Percentiles rank a stretch among this genome's conserved stretches.
Evolutionary conservation across 2,797 vertebrate genomes (phyloP).

Genomic region (Ciconia nigra): DNA sequence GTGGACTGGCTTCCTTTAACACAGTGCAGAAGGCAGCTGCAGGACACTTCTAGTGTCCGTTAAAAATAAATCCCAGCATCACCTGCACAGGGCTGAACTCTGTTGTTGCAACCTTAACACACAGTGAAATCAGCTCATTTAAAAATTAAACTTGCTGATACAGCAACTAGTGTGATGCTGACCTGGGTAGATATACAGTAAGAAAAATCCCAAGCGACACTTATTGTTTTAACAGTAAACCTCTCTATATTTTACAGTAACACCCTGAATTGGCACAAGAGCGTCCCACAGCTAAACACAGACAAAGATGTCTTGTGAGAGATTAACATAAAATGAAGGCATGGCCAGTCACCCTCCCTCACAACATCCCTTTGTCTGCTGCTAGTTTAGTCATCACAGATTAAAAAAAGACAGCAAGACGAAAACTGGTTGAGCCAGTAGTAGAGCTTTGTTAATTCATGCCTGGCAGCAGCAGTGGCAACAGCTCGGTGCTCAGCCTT

Average conservation of each 20-base stretch:
- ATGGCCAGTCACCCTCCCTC: background rate
- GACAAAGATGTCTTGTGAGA: background rate
- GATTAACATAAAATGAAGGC: background rate
- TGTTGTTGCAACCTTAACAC: background rate
- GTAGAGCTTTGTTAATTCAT: background rate
- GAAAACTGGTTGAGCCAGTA: background rate
- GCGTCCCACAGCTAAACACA: background rate
- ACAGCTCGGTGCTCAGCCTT: background rate
- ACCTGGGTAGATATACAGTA: background rate
- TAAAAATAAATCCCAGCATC: background rate
- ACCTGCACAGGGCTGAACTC: background rate
- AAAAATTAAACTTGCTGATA: background rate
- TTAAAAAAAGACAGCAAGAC: background rate
- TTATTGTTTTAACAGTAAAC: background rate
- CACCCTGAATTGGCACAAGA: background rate
- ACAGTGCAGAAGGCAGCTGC: background rate
- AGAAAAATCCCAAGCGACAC: background rate
- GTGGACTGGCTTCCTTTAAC: background rate
- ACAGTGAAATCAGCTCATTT: background rate
- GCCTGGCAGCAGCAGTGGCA: background rate
- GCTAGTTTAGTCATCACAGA: background rate
- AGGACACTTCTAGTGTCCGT: background rate
- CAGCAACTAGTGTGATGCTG: background rate
- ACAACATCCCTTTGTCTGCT: background rate
- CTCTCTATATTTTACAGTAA: background rate